Conservation (phyloP, 1,140 invertebrate species). For the Macrobrachium nipponense region DNA sequence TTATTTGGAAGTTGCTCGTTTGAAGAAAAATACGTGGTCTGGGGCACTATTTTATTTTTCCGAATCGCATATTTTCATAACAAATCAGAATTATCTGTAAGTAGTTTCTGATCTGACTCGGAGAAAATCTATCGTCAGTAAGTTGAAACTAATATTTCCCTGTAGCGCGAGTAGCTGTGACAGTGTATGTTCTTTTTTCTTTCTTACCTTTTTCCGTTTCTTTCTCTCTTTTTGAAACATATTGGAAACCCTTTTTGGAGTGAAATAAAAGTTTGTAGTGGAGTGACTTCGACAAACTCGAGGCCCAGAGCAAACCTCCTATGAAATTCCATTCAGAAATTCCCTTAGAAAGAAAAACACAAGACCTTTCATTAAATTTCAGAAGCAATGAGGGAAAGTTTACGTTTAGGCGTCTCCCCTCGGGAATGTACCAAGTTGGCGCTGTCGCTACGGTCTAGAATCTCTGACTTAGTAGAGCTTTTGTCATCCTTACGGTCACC, state of each 20-base stretch:
- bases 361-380: constrained; percentile 50
- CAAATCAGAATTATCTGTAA: no score
- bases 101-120: no score
- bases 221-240: no score
- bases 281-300: not conserved
- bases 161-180: no score
- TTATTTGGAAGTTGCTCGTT: no score
- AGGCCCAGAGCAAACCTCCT: constrained; percentile 12
- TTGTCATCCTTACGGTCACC: not conserved
- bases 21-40: no score
- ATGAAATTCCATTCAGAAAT: constrained; percentile 45
- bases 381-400: constrained; percentile 50
- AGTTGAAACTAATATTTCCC: no score
- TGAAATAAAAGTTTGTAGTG: not conserved
- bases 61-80: no score
- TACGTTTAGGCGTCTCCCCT: constrained; percentile 15
- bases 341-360: constrained; percentile 47
- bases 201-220: no score
- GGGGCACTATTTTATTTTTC: no score
- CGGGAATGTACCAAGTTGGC: not conserved
- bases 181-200: no score
- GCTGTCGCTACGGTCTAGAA: not conserved
- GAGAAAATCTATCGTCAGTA: no score
- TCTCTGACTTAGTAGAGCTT: not conserved
- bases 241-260: not conserved